Evolutionary conservation across 1,140 invertebrate species (phyloP).

Genomic region (Zeugodacus cucurbitae): DNA sequence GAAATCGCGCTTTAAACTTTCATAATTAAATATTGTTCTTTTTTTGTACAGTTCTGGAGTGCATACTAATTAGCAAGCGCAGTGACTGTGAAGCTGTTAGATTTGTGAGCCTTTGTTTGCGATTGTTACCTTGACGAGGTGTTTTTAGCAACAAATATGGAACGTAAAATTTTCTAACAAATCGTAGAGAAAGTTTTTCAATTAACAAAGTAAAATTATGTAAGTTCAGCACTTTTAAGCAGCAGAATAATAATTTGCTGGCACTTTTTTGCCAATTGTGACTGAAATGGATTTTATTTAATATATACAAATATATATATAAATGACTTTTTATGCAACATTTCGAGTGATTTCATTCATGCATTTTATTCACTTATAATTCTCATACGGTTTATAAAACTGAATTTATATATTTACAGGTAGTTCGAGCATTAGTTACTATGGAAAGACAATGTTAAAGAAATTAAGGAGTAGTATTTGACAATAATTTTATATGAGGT

Average conservation of each 20-base stretch:
- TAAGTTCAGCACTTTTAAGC: not conserved
- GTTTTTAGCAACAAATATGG: not conserved
- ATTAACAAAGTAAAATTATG: slow-evolving; percentile 1
- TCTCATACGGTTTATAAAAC: no score
- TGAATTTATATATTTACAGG: no score
- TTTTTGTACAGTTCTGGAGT: no score
- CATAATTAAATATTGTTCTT: not conserved
- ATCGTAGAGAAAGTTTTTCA: not conserved
- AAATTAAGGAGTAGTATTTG: no score
- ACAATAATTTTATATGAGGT: no score
- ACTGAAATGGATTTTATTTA: not conserved
- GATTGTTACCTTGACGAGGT: not conserved
- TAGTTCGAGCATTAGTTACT: no score
- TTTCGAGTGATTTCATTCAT: no score
- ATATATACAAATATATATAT: no score
- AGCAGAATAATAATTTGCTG: not conserved
- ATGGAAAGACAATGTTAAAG: no score
- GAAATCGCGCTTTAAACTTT: slow-evolving; percentile 1
- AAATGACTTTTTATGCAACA: no score
- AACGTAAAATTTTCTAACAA: not conserved
- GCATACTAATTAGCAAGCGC: not conserved
- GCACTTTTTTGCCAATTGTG: not conserved
- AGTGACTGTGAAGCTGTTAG: not conserved
- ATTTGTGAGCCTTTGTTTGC: not conserved
- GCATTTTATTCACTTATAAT: no score